phyloP scores from a whole-genome alignment of 2,797 vertebrate genomes.

The Alcedo atthis region DNA sequence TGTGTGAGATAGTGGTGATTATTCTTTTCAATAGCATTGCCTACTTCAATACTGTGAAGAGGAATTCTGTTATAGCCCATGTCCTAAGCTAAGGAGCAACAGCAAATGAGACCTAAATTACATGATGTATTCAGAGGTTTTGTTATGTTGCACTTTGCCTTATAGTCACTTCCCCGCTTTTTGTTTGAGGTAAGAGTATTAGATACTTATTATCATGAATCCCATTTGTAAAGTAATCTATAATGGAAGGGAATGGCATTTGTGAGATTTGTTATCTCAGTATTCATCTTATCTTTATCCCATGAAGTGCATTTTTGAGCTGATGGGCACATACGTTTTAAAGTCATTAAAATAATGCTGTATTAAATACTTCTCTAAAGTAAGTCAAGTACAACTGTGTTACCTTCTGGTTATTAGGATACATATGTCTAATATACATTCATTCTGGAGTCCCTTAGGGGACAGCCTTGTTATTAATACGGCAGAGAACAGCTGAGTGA shows the following conservation, averaged over 20 bases:
- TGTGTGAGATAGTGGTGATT: not conserved
- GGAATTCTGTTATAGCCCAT: not conserved
- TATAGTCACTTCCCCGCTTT: accelerated
- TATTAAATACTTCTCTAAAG: slow-evolving; percentile 65
- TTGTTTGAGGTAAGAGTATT: not conserved
- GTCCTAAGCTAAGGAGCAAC: not conserved
- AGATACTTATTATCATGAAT: not conserved
- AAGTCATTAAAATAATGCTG: slow-evolving; percentile 59
- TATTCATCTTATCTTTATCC: not conserved
- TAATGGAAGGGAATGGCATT: not conserved
- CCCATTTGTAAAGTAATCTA: not conserved
- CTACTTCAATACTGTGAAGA: not conserved
- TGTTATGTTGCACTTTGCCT: not conserved
- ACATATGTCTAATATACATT: slow-evolving; percentile 64
- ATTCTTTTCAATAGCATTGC: not conserved
- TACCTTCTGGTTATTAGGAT: slow-evolving; percentile 57
- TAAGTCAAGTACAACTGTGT: slow-evolving; percentile 56
- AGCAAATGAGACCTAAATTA: slow-evolving; percentile 5
- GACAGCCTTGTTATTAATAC: slow-evolving; percentile 68
- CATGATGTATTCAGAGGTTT: not conserved
- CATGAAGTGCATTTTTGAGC: not conserved
- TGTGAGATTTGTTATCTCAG: not conserved
- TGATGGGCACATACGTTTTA: slow-evolving; percentile 19
- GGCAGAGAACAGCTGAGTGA: slow-evolving; percentile 73
- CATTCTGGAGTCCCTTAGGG: slow-evolving; percentile 67